Conservation (phyloP, 2,888 invertebrate genomes). For the Hemicrepidius hirtus region DNA sequence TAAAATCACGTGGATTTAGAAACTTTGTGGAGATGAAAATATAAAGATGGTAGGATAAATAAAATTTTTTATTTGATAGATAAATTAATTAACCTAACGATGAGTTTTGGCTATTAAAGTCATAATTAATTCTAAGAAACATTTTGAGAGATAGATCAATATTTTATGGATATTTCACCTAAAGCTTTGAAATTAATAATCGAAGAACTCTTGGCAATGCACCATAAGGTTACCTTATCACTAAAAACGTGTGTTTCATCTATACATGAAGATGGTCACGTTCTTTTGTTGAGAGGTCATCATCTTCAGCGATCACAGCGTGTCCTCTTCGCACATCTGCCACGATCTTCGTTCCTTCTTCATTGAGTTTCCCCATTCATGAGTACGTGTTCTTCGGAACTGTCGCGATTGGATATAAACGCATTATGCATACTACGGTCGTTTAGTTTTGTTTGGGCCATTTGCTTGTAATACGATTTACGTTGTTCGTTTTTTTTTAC, state of each 20-base stretch:
- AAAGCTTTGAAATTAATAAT: background rate
- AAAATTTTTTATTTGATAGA: too few relatives aligned
- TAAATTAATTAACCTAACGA: too few relatives aligned
- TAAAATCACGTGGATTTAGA: too few relatives aligned
- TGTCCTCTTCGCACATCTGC: slow-evolving; percentile 1
- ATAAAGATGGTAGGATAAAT: too few relatives aligned
- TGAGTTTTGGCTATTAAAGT: too few relatives aligned
- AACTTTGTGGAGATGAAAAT: too few relatives aligned
- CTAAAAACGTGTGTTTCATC: slow-evolving; percentile 13
- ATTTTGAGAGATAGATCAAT: too few relatives aligned
- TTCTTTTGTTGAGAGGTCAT: slow-evolving; percentile 31
- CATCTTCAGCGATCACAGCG: slow-evolving; percentile 10
- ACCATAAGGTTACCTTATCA: slow-evolving; percentile 1
- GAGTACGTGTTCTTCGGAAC: slow-evolving; percentile 29
- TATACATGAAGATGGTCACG: slow-evolving; percentile 14
- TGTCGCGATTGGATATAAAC: slow-evolving; percentile 22
- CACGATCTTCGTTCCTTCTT: slow-evolving; percentile 1
- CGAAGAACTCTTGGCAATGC: background rate
- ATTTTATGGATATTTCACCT: too few relatives aligned
- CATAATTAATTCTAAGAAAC: too few relatives aligned
- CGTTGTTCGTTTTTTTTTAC: slow-evolving; percentile 21
- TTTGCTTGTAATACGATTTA: slow-evolving; percentile 27
- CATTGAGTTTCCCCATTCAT: slow-evolving; percentile 28
- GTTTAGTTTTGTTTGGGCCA: slow-evolving; percentile 30
- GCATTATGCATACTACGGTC: slow-evolving; percentile 31